These are phyloP conservation scores for Entelurus aequoreus DNA, from an alignment of 2,113 vertebrate genomes.

Conservation along the genomic window DNA sequence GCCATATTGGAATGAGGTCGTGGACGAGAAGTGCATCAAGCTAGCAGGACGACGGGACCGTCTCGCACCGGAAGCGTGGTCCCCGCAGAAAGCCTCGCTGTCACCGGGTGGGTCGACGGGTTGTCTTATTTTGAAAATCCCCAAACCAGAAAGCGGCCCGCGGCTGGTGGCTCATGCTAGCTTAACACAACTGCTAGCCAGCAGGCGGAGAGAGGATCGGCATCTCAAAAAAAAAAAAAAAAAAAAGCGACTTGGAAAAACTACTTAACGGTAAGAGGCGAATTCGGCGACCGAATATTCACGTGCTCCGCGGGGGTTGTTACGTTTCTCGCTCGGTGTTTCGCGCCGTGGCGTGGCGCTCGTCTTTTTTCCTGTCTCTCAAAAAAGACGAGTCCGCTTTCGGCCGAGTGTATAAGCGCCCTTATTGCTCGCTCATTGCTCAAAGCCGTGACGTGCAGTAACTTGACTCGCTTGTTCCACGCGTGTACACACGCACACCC, in stretches of 20 bases:
- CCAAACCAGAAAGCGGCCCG: neutral
- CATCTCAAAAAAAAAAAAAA: conserved; percentile 43
- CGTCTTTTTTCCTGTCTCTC: conserved; percentile 75
- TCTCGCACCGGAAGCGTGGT: conserved; percentile 25
- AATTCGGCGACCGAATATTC: conserved; percentile 63
- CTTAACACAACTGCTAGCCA: conserved; percentile 54
- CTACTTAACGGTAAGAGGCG: conserved; percentile 81
- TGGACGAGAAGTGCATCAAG: conserved; percentile 69
- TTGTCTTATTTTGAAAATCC: conserved; percentile 45
- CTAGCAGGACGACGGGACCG: neutral
- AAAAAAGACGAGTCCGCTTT: conserved; percentile 71
- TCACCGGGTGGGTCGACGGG: neutral
- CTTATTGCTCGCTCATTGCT: conserved; percentile 65
- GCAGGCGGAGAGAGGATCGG: conserved; percentile 78
- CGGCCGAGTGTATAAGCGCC: conserved; percentile 66
- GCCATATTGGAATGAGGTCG: conserved; percentile 96
- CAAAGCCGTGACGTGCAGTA: conserved; percentile 71
- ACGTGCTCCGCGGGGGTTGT: conserved; percentile 44
- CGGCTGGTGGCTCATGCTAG: neutral
- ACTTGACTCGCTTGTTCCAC: conserved; percentile 73
- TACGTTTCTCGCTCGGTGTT: conserved; percentile 30
- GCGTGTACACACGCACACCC: conserved; percentile 34
- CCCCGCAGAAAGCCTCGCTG: neutral
- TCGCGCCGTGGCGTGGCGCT: conserved; percentile 27
- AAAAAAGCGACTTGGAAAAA: conserved; percentile 79